Percentiles rank a stretch among this genome's conserved stretches.
phyloP scores from a whole-genome alignment of 2,797 vertebrate genomes.

The Enteromius mattozi region DNA sequence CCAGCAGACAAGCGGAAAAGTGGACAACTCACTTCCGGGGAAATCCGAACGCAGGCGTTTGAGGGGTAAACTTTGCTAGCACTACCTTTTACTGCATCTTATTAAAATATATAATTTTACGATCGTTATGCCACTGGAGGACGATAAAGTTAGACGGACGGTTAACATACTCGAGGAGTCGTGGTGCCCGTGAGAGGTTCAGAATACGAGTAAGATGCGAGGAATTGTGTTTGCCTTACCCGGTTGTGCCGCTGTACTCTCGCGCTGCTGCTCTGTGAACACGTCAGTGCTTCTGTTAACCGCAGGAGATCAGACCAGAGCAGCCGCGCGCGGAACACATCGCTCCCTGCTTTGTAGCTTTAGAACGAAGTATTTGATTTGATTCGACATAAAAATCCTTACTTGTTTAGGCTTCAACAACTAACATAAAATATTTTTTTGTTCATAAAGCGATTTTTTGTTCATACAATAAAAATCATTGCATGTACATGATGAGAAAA shows the following conservation, averaged over 20 bases:
- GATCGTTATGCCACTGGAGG: neutral
- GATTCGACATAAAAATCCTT: too few relatives aligned
- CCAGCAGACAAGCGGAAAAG: constrained; percentile 57
- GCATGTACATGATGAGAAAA: too few relatives aligned
- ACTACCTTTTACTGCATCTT: neutral
- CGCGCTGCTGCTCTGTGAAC: constrained; percentile 72
- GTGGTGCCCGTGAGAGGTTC: neutral
- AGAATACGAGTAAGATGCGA: constrained; percentile 44
- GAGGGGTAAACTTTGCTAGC: constrained; percentile 30
- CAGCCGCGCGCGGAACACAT: constrained; percentile 52
- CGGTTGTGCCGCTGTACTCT: constrained; percentile 80
- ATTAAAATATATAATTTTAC: neutral
- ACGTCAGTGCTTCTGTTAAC: constrained; percentile 81
- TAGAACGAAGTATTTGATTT: too few relatives aligned
- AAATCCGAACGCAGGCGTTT: constrained; percentile 35
- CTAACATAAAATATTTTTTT: too few relatives aligned
- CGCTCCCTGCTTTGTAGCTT: neutral
- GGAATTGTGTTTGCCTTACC: constrained; percentile 71
- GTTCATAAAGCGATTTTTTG: too few relatives aligned
- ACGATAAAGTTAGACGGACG: neutral
- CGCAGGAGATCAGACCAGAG: constrained; percentile 35
- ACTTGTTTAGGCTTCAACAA: too few relatives aligned
- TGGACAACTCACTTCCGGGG: constrained; percentile 86
- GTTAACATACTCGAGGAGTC: neutral
- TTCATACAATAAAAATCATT: too few relatives aligned